Evolutionary conservation across 2,113 vertebrate species (phyloP), one percentile per base, ranked within the genome.

Genomic region (Charina bottae): DNA sequence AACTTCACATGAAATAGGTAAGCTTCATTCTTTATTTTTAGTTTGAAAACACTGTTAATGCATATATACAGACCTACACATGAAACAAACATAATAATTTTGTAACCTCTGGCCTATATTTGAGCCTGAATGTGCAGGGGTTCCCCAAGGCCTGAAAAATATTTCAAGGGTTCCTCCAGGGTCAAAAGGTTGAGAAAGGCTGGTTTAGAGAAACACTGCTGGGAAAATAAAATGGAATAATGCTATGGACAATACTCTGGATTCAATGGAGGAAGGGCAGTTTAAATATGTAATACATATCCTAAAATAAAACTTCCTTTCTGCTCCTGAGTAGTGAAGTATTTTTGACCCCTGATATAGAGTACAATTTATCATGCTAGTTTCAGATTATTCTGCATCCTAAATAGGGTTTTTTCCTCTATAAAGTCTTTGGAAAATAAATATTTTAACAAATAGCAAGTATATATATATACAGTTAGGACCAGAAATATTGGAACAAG

Each of bases 361-460:
- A 93, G 91, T 83, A 46, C 2, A 53, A 91, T 72, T 94, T 56
- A n/a, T 56, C 90, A 92, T 72, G 85, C 1, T 58, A 93, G 64
- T 21, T 94, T 94, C 85, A 89, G 92, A 90, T 92, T 87, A 72
- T 87, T 90, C 89, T 90, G 28, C 54, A 89, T 10, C 62, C 60
- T 86, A 94, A 78, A 0, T 11, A 15, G 11, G 12, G 85, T 89
- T 19, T 53, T 54, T 33, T 15, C 91, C n/a, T 92, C 62, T 89
- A 72, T 62, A 88, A 78, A 37, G 85, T 24, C 64, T 92, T 92
- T 88, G 37, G 64, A 3, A 83, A 91, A 42, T 49, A 91, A 91
- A 78, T 68, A 87, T 83, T 78, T 88, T 88, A 85, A 87, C 85
- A 87, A 91, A 91, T 91, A 91, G 62, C 53, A 87, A 83, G 62